Conservation (phyloP, 2,797 vertebrate species). For the Peromyscus melanophrys region DNA sequence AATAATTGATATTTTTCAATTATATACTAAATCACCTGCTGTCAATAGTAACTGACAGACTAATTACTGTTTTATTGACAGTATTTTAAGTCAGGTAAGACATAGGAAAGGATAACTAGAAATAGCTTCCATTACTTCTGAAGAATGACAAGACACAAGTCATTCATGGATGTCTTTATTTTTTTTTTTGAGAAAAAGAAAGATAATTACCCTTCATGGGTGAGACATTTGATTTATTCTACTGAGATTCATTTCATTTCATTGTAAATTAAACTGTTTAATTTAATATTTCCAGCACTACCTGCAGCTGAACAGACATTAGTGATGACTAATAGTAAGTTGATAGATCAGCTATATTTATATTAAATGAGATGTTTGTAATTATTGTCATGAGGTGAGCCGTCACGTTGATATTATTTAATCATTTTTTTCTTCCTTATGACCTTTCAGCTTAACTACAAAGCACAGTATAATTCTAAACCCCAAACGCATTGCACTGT, state of each 20-base stretch:
- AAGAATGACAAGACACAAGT: constrained; percentile 79
- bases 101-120: constrained; percentile 65
- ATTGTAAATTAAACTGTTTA: constrained; percentile 87
- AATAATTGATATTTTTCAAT: constrained; percentile 69
- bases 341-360: constrained; percentile 78
- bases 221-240: constrained; percentile 89
- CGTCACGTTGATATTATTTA: constrained; percentile 78
- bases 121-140: constrained; percentile 75
- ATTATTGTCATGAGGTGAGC: constrained; percentile 79
- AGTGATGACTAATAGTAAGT: constrained; percentile 70
- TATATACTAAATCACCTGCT: not conserved
- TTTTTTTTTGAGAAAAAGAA: constrained; percentile 83
- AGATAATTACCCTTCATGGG: constrained; percentile 87
- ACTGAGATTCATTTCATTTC: constrained; percentile 87
- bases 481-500: constrained; percentile 12
- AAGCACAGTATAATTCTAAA: not conserved
- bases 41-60: constrained; percentile 40
- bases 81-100: constrained; percentile 53
- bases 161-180: constrained; percentile 78
- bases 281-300: constrained; percentile 86
- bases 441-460: constrained; percentile 78
- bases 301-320: constrained; percentile 74
- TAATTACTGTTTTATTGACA: constrained; percentile 58
- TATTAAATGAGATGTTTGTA: constrained; percentile 80
- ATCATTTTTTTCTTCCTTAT: constrained; percentile 64